A percentile compares a stretch with the other conserved stretches of the same genome.
Conservation (phyloP, 2,888 invertebrate genomes). For the Sinhomidia bicolor region DNA sequence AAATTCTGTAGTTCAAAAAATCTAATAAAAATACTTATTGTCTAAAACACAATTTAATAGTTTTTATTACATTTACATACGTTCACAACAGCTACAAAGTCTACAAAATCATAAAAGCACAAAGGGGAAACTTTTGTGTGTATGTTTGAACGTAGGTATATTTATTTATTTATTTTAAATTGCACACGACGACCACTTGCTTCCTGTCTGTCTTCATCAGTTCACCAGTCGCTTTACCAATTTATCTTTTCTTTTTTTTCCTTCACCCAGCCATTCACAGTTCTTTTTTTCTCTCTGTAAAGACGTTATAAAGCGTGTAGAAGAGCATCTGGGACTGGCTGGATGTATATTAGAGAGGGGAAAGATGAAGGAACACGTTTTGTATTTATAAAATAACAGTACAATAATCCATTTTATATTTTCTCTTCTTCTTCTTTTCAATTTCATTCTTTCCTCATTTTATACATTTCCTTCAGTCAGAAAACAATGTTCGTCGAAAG, state of each 20-base stretch:
- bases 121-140: not conserved
- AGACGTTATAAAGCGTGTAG: not conserved
- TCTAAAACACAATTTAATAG: no score
- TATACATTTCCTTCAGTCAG: not conserved
- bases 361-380: not conserved
- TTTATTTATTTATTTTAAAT: slow-evolving; percentile 53
- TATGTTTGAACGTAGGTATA: not conserved
- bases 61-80: no score
- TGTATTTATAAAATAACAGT: not conserved
- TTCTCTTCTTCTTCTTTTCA: not conserved
- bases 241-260: slow-evolving; percentile 24
- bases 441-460: not conserved
- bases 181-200: slow-evolving; percentile 43
- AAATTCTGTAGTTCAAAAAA: no score
- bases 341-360: no score
- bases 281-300: not conserved
- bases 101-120: not conserved
- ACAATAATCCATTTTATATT: not conserved
- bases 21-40: no score
- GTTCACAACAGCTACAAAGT: not conserved
- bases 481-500: no score
- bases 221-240: not conserved
- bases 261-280: not conserved
- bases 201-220: slow-evolving; percentile 52
- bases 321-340: slow-evolving; percentile 3